Evolutionary conservation across 1,140 invertebrate species (phyloP), one percentile per base, ranked within the genome.

Genomic region (Drosophila bipectinata): DNA sequence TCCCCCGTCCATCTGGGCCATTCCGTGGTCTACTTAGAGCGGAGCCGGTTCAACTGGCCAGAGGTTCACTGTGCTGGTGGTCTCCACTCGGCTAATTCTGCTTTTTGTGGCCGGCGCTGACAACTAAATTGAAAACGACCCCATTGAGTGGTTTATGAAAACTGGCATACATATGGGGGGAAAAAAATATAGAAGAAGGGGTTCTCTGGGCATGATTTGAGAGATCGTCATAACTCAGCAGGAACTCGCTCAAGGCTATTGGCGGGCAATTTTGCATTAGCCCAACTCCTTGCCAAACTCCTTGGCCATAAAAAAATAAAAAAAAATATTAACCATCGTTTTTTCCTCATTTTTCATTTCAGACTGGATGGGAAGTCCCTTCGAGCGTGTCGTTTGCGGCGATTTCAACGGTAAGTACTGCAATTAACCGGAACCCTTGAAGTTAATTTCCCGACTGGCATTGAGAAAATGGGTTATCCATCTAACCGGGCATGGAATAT

Each of bases 351-450:
- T 52, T 41, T 75, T 56, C 90, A 79, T 92, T 74, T 66, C 87
- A 97, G 96, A 97, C 94, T 97, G 96, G 96, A 97, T 97, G 96
- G 96, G 91, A 77, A 92, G 95, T 93, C 96, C 96, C 77, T 97
- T 97, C 93, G 96, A 97, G 93, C 94, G 96, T 93, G 96, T 97
- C 93, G 96, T 97, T 91, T 97, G 96, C 94, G 96, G 96, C 95
- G 95, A 97, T 95, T 96, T 96, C 91, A 94, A 95, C 93, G 94
- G 94, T 95, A 94, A 92, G 91, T 91, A 88, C 78, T 52, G 54
- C 73, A 58, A 85, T 79, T 64, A 67, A 54, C 49, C 53, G 28
- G 44, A 74, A 78, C 75, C 81, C 78, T 87, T 90, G 71, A 74
- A 80, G 63, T 81, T 77, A 85, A 85, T 77, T 67, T 24, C 15